Conservation (phyloP, 2,113 vertebrate genomes). For the Stigmatopora nigra region DNA sequence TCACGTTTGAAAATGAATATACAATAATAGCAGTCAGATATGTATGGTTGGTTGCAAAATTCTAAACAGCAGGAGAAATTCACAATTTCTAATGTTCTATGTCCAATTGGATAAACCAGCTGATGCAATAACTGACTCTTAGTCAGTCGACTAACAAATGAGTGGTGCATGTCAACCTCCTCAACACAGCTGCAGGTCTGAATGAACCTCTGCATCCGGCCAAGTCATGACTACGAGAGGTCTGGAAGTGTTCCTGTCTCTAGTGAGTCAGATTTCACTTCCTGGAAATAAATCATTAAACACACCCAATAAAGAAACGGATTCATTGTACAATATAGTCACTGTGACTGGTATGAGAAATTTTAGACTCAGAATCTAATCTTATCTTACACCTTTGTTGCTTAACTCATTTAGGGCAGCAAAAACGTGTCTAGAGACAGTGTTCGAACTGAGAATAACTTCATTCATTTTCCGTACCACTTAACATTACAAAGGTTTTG, state of each 20-base stretch:
- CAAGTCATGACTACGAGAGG: slow-evolving; percentile 17
- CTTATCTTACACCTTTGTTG: no score
- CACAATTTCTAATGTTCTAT: slow-evolving; percentile 46
- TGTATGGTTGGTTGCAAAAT: slow-evolving; percentile 29
- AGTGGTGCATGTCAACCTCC: slow-evolving; percentile 25
- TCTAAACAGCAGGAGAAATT: slow-evolving; percentile 26
- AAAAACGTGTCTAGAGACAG: not conserved
- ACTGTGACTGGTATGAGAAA: slow-evolving; percentile 10
- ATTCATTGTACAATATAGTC: not conserved
- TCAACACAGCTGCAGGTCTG: slow-evolving; percentile 34
- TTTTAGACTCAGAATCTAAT: not conserved
- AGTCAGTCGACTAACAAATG: slow-evolving; percentile 46
- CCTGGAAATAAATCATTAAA: slow-evolving; percentile 33
- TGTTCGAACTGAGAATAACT: no score
- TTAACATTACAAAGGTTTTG: no score
- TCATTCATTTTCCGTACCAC: no score
- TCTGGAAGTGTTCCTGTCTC: slow-evolving; percentile 27
- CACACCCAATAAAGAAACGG: not conserved
- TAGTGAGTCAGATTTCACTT: slow-evolving; percentile 46
- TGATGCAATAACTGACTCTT: slow-evolving; percentile 56
- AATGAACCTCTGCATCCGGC: slow-evolving; percentile 15
- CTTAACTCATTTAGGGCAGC: not conserved
- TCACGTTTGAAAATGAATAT: slow-evolving; percentile 14
- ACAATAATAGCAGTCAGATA: slow-evolving; percentile 28
- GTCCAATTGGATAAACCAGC: slow-evolving; percentile 40